phyloP scores from a whole-genome alignment of 2,797 vertebrate species.

The Buphagus erythrorhynchus region DNA sequence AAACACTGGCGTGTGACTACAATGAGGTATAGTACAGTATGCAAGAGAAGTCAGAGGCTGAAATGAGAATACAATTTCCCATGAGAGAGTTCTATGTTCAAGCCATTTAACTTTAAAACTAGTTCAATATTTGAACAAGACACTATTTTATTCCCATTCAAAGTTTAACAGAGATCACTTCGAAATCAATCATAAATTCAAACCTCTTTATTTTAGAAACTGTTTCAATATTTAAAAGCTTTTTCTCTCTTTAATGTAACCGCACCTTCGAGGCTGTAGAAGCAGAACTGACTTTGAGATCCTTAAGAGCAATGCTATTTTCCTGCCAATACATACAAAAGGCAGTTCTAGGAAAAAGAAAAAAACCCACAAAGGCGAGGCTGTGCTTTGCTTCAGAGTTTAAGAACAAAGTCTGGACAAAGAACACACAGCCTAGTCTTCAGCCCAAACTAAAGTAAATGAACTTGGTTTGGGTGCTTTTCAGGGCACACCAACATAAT shows the following conservation, averaged over 20 bases:
- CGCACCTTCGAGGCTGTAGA: conserved; percentile 23
- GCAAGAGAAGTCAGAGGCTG: conserved; percentile 26
- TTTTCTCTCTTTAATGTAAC: conserved; percentile 16
- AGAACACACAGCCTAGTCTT: conserved; percentile 24
- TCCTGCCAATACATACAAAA: conserved; percentile 42
- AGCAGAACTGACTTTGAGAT: conserved; percentile 47
- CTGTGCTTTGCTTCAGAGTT: conserved; percentile 58
- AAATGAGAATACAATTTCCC: conserved; percentile 69
- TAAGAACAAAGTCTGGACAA: conserved; percentile 44
- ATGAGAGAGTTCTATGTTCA: conserved; percentile 42
- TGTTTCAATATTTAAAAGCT: conserved; percentile 53
- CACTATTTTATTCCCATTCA: conserved; percentile 66
- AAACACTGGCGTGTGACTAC: conserved; percentile 16
- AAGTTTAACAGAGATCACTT: conserved; percentile 51
- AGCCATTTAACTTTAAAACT: conserved; percentile 72
- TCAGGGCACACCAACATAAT: not conserved
- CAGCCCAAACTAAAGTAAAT: conserved; percentile 1
- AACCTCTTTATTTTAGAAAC: conserved; percentile 59
- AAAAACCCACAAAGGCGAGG: conserved; percentile 37
- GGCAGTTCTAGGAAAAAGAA: conserved; percentile 48
- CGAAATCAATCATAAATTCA: conserved; percentile 59
- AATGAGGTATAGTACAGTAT: conserved; percentile 46
- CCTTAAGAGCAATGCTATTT: conserved; percentile 39
- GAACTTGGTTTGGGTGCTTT: not conserved
- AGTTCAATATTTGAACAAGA: conserved; percentile 72